A percentile compares a stretch with the other conserved stretches of the same genome.
Evolutionary conservation across 2,888 invertebrate genomes (phyloP).

Genomic region (Megamerina dolium): DNA sequence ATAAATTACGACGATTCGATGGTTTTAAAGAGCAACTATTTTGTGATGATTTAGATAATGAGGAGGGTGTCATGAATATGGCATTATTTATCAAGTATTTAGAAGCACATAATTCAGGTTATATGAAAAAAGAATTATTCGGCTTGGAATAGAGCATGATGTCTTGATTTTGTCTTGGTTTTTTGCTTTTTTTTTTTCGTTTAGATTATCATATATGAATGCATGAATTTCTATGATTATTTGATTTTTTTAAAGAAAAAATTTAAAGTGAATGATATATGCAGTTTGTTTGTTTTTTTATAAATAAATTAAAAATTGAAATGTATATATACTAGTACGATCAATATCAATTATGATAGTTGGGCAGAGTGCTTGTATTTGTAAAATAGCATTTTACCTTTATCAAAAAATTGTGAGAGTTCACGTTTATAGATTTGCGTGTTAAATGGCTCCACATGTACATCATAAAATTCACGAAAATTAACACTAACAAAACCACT

Average conservation of each 20-base stretch:
- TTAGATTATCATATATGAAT: too few species aligned
- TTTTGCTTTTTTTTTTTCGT: too few species aligned
- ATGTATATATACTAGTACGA: too few species aligned
- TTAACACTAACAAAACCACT: constrained; percentile 27
- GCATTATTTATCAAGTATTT: constrained; percentile 71
- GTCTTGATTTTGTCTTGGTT: not conserved
- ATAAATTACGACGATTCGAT: constrained; percentile 36
- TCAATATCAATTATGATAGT: too few species aligned
- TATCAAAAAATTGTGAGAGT: constrained; percentile 36
- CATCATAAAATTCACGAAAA: constrained; percentile 29
- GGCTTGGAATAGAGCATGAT: constrained; percentile 52
- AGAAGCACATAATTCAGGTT: constrained; percentile 60
- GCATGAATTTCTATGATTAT: too few species aligned
- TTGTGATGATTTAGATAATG: constrained; percentile 45
- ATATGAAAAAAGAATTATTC: constrained; percentile 77
- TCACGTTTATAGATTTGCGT: constrained; percentile 36
- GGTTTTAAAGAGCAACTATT: constrained; percentile 45
- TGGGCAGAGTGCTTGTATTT: too few species aligned
- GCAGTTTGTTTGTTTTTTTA: too few species aligned
- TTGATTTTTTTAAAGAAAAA: too few species aligned
- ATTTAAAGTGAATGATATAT: too few species aligned
- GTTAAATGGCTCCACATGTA: constrained; percentile 27
- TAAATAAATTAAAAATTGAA: too few species aligned
- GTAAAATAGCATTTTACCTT: too few species aligned
- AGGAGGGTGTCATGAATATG: constrained; percentile 69